A percentile compares a stretch with the other conserved stretches of the same genome.
These are phyloP conservation scores for Nycticryphes semicollaris DNA, from an alignment of 2,113 vertebrate genomes.

Conservation along the genomic window DNA sequence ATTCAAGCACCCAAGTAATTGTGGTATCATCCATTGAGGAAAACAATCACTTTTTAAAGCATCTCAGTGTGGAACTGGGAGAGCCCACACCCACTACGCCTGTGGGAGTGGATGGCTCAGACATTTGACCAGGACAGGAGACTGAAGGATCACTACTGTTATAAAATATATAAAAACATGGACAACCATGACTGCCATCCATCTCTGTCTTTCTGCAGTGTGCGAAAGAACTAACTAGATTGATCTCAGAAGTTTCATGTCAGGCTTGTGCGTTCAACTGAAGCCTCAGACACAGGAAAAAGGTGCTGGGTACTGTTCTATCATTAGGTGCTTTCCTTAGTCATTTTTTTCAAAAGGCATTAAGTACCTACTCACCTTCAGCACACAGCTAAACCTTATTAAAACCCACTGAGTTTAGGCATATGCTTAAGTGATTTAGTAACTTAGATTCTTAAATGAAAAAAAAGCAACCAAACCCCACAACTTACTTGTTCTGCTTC, in stretches of 20 bases:
- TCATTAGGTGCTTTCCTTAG: background rate
- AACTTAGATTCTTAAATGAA: background rate
- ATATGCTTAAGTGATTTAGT: background rate
- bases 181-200: fast-evolving
- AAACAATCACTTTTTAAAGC: background rate
- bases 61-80: background rate
- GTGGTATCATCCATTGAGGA: background rate
- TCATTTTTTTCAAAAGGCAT: background rate
- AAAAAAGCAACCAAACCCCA: background rate
- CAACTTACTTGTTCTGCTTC: background rate
- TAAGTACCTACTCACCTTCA: background rate
- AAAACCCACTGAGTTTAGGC: background rate
- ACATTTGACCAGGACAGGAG: background rate
- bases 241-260: background rate
- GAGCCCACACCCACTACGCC: background rate
- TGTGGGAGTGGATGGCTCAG: background rate
- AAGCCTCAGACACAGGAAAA: background rate
- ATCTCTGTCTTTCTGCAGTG: background rate
- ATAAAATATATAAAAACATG: background rate
- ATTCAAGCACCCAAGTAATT: background rate
- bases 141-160: background rate
- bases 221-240: background rate
- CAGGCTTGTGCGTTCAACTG: background rate
- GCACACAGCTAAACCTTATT: background rate
- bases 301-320: background rate